Evolutionary conservation across 35 echinoderm and acorn worm genomes (phyloP).

Genomic region (Anneissia japonica): DNA sequence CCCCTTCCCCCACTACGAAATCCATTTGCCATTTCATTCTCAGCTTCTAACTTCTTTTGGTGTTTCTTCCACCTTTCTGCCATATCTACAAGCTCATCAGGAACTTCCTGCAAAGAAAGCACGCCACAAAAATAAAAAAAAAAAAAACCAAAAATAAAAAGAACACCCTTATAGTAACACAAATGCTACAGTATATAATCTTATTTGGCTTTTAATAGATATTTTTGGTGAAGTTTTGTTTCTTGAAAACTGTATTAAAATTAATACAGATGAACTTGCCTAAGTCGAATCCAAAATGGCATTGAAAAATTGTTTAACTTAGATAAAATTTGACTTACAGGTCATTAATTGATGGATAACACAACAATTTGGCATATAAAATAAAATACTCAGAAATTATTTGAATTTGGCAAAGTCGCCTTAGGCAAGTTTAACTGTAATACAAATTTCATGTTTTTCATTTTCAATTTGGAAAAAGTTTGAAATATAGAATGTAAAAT

Average conservation of each 20-base stretch:
- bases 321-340: no score
- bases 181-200: no score
- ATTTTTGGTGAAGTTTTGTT: no score
- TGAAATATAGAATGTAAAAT: neutral
- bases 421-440: neutral
- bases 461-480: neutral
- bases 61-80: neutral
- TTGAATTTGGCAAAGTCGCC: neutral
- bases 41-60: neutral
- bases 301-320: no score
- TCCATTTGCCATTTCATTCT: neutral
- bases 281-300: no score
- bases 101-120: conserved; percentile 17
- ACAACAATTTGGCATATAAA: neutral
- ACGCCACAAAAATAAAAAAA: no score
- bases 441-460: neutral
- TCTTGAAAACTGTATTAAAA: no score
- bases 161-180: no score
- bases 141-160: no score
- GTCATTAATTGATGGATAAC: neutral
- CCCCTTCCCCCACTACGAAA: neutral
- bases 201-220: no score
- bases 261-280: no score
- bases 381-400: neutral
- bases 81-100: conserved; percentile 7